Percentiles rank a stretch among this genome's conserved stretches.
Evolutionary conservation across 1,140 invertebrate species (phyloP).

Genomic region (Amphibalanus amphitrite): DNA sequence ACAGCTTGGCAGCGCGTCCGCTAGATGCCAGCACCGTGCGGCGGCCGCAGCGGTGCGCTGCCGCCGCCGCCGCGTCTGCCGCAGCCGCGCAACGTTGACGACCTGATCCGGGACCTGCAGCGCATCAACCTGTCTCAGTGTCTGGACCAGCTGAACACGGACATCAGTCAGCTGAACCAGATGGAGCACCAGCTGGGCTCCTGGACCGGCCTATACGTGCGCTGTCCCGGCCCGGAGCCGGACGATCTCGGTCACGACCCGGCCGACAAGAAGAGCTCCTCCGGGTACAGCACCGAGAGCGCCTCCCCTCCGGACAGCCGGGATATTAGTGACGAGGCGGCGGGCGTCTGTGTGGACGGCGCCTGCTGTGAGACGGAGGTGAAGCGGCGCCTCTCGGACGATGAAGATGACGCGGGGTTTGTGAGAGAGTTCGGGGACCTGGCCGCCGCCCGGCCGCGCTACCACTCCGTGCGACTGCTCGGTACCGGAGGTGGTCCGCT

Average conservation of each 20-base stretch:
- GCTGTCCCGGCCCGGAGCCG: neutral
- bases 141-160: neutral
- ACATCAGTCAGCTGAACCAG: neutral
- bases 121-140: neutral
- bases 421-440: neutral
- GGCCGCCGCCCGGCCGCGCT: neutral
- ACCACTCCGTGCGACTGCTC: neutral
- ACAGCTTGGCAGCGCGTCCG: neutral
- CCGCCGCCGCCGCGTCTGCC: too few relatives aligned
- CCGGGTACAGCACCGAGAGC: slow-evolving; percentile 2
- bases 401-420: neutral
- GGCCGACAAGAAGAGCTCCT: slow-evolving; percentile 4
- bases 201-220: neutral
- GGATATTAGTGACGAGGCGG: neutral
- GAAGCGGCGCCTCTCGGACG: neutral
- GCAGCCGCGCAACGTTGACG: neutral
- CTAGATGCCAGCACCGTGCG: neutral
- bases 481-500: neutral
- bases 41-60: neutral
- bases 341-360: neutral
- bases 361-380: neutral
- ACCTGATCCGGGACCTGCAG: neutral
- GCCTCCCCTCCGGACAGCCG: neutral
- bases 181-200: neutral
- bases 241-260: neutral